Evolutionary conservation across 2,888 invertebrate species (phyloP), one percentile per base, ranked within the genome.

Genomic region (Callimorpha dominula): DNA sequence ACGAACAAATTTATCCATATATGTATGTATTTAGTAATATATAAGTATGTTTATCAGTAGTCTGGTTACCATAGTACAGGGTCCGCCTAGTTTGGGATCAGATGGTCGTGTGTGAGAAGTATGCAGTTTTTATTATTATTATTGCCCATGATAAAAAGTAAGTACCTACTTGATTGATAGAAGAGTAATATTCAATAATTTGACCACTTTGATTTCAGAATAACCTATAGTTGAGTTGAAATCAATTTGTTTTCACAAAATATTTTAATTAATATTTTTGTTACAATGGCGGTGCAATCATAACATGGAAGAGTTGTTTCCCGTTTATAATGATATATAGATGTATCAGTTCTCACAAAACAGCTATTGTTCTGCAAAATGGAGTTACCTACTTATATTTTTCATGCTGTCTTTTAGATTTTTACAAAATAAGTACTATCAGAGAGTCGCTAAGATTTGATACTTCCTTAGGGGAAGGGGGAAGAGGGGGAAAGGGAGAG

Each of bases 191-290:
- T 46, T 9, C n/a, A 17, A n/a, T 54, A 20, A 12, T 60, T 4
- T 60, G 14, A 20, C 2, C 3, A 49, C 14, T 42, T 52, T 20
- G 31, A 14, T 60, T 49, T 14, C 20, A 68, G 68, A 68, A 68
- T 68, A 46, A 46, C 68, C 31, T 11, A 4, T 0, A 0, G 12
- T 68, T 68, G 49, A 40, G 54, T 14, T 11, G 3, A 31, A 20
- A 2, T 11, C 17, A 46, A 43, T 20, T 46, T 49, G 60, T 57
- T 46, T 60, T 49, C 12, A 49, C 20, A 68, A 68, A 68, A 46
- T 57, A 68, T 68, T 57, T 68, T 20, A 68, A 46, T 17, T 49
- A 31, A 68, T 54, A 52, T 14, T 68, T 54, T 42, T 15, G 43
- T n/a, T 14, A 68, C 67, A 68, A 68, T 68, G 42, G 54, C 31